Base-by-base conservation (phyloP, 2,113 vertebrate species). In the Procavia capensis region DNA sequence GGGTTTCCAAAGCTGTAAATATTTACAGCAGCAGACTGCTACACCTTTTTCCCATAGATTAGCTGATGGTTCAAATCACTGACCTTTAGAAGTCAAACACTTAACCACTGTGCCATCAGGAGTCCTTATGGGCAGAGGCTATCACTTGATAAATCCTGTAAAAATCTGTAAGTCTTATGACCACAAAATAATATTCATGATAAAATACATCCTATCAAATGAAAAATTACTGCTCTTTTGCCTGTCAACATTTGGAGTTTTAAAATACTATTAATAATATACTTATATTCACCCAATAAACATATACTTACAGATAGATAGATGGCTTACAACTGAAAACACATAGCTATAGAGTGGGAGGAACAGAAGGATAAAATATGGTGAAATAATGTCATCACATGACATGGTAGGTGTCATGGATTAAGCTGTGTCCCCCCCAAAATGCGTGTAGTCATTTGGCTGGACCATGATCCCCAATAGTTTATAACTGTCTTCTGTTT, bases 371-470 rank as follows among this genome's bases (percentile, higher is more conserved):
- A 25, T 14, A 27, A 75, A 39, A 61, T 63, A 19, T 4, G 41
- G 25, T 6, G 8, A 92, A 2, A 27, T n/a, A 24, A 83, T 2
- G 16, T 6, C 1, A n/a, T 39, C 19, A n/a, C 0, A 29, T 9
- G 27, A 31, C n/a, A 10, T 1, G 2, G 25, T 5, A 36, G 81
- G 45, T 14, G n/a, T n/a, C n/a, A n/a, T n/a, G n/a, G n/a, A n/a
- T n/a, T n/a, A n/a, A n/a, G n/a, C n/a, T n/a, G n/a, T n/a, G n/a
- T n/a, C n/a, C n/a, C n/a, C n/a, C n/a, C n/a, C n/a, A n/a, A n/a
- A n/a, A n/a, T n/a, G n/a, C n/a, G n/a, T n/a, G n/a, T n/a, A n/a
- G n/a, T n/a, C n/a, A n/a, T n/a, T n/a, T n/a, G n/a, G n/a, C n/a
- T n/a, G n/a, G n/a, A n/a, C n/a, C n/a, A n/a, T n/a, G n/a, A n/a